These are phyloP conservation scores for Heliocidaris tuberculata DNA, from an alignment of 35 echinoderm and acorn worm species.

Conservation along the genomic window DNA sequence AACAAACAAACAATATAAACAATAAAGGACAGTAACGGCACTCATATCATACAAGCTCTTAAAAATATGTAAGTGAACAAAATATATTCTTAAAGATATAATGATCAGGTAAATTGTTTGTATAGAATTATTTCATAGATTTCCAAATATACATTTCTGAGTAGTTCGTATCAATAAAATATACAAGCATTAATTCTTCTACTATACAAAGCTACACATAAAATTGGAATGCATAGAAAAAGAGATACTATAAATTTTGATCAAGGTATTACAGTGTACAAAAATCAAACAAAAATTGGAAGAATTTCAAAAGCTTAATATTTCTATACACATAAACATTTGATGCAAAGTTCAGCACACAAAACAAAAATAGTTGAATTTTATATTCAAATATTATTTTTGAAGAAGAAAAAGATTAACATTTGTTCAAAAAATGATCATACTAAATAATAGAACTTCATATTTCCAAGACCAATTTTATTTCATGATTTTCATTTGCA, in stretches of 20 bases:
- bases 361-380: neutral
- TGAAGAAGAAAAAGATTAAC: too few species aligned
- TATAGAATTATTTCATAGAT: neutral
- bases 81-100: neutral
- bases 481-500: neutral
- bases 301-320: neutral
- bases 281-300: neutral
- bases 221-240: slow-evolving; percentile 4
- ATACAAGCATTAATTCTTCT: neutral
- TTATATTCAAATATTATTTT: neutral
- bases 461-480: neutral
- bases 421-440: neutral
- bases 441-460: neutral
- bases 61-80: neutral
- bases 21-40: neutral
- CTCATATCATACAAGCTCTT: neutral
- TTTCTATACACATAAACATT: neutral
- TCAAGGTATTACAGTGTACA: neutral
- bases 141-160: neutral
- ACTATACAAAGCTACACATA: neutral
- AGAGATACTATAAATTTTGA: neutral
- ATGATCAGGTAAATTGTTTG: neutral
- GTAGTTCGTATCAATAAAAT: neutral
- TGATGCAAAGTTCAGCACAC: neutral
- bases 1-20: neutral